Evolutionary conservation across 2,113 vertebrate species (phyloP).

Genomic region (Sinocyclocheilus anophthalmus): DNA sequence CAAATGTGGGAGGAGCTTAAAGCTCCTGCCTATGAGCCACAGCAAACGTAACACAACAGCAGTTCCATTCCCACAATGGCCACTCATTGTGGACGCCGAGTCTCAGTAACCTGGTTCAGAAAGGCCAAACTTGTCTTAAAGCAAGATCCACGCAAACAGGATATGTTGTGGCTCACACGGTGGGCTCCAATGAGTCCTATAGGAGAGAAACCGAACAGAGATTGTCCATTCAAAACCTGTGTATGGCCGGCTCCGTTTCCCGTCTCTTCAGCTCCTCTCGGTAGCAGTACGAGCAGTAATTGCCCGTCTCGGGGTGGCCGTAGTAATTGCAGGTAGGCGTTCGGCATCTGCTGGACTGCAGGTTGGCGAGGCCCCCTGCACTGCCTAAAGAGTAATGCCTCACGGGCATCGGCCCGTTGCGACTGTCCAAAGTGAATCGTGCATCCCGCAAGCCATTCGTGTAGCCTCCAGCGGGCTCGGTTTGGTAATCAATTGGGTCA

Average conservation of each 20-base stretch:
- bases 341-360: constrained; percentile 87
- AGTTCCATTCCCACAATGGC: constrained; percentile 55
- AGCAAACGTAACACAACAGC: constrained; percentile 72
- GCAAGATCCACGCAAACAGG: constrained; percentile 25
- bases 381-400: constrained; percentile 80
- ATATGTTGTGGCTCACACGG: constrained; percentile 16
- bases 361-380: constrained; percentile 65
- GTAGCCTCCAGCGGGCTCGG: constrained; percentile 62
- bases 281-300: constrained; percentile 97
- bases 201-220: constrained; percentile 41
- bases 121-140: constrained; percentile 32
- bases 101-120: constrained; percentile 21
- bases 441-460: constrained; percentile 81
- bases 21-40: constrained; percentile 69
- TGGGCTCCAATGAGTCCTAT: constrained; percentile 20
- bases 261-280: constrained; percentile 85
- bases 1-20: constrained; percentile 38
- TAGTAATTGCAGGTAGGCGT: constrained; percentile 92
- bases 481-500: constrained; percentile 66
- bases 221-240: constrained; percentile 83
- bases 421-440: constrained; percentile 68
- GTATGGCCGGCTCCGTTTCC: constrained; percentile 79
- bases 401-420: constrained; percentile 65
- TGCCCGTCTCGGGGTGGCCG: constrained; percentile 90
- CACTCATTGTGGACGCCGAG: constrained; percentile 33